phyloP scores from a whole-genome alignment of 2,888 invertebrate species.

The Tipula lateralis region DNA sequence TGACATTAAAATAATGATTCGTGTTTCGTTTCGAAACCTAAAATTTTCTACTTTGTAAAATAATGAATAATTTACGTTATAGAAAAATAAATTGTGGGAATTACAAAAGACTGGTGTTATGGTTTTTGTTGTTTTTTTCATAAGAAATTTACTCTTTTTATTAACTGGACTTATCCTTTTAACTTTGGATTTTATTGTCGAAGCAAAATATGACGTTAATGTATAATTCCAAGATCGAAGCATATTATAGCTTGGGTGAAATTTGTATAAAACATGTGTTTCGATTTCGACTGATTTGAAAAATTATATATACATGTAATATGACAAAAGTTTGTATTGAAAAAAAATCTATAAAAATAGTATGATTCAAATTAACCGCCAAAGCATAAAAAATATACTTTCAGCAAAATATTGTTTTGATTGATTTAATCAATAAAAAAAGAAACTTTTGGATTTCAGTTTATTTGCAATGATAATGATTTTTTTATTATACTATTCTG shows the following conservation, averaged over 20 bases:
- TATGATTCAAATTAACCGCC: background rate
- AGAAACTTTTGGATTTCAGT: background rate
- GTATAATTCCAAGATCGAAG: too few species aligned
- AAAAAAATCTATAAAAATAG: background rate
- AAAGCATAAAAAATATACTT: background rate
- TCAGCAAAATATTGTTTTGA: background rate
- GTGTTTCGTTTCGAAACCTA: background rate
- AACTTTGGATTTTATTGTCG: background rate
- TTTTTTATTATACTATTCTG: background rate
- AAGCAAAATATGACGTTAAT: background rate
- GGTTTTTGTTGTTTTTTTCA: background rate
- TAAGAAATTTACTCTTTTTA: background rate
- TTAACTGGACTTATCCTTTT: background rate
- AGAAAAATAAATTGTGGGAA: background rate
- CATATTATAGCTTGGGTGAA: too few species aligned
- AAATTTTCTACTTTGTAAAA: background rate
- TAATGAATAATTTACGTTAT: background rate
- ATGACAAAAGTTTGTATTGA: background rate
- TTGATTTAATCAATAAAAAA: background rate
- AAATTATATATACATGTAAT: background rate
- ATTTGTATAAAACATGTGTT: background rate
- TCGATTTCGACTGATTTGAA: background rate
- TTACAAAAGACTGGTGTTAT: background rate
- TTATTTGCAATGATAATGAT: background rate
- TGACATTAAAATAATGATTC: background rate